phyloP scores from a whole-genome alignment of 64 coral and sea anemone genomes.

The Dendrophyllia cribrosa region DNA sequence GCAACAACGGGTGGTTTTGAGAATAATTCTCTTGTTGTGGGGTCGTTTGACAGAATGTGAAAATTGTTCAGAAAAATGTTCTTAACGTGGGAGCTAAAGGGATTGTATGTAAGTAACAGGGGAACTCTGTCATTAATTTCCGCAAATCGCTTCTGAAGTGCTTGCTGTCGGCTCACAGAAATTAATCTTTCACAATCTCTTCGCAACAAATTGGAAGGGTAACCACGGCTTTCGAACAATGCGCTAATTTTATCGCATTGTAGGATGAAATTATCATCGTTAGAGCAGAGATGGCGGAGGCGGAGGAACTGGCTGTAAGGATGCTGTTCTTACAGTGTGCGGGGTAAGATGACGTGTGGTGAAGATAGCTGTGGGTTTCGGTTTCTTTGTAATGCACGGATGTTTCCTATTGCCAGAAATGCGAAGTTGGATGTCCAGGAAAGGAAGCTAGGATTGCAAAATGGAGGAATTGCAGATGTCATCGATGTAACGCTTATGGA shows the following conservation, averaged over 20 bases:
- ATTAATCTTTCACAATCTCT: too few relatives aligned
- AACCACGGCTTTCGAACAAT: neutral
- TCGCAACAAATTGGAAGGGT: too few relatives aligned
- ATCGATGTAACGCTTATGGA: slow-evolving; percentile 16
- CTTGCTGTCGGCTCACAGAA: too few relatives aligned
- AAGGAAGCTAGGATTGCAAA: neutral
- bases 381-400: slow-evolving; percentile 4
- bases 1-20: too few relatives aligned
- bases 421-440: neutral
- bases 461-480: slow-evolving; percentile 1
- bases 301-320: slow-evolving; percentile 14
- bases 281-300: neutral
- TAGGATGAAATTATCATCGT: neutral
- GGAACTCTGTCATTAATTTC: neutral
- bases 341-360: slow-evolving; percentile 14
- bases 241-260: neutral
- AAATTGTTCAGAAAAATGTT: too few relatives aligned
- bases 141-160: too few relatives aligned
- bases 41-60: too few relatives aligned
- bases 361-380: slow-evolving; percentile 24
- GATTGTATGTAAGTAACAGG: too few relatives aligned
- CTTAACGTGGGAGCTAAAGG: neutral
- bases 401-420: neutral
- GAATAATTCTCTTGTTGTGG: too few relatives aligned
- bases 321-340: neutral